Evolutionary conservation across 2,113 vertebrate genomes (phyloP).

Genomic region (Madoqua kirkii): DNA sequence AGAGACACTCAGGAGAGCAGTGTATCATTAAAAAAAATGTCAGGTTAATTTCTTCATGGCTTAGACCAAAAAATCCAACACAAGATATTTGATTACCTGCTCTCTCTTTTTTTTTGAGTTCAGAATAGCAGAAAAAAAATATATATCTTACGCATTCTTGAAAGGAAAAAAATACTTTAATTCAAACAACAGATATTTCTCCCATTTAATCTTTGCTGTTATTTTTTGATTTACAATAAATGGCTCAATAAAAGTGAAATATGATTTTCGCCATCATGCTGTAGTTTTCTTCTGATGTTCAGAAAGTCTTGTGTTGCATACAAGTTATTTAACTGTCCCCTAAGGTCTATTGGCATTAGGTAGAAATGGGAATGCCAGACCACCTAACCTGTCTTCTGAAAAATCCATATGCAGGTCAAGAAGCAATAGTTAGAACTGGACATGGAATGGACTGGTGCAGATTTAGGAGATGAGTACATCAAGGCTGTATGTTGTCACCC

Average conservation of each 20-base stretch:
- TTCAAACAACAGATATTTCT: conserved; percentile 26
- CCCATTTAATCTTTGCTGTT: conserved; percentile 43
- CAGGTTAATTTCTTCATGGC: conserved; percentile 19
- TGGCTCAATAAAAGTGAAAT: conserved; percentile 65
- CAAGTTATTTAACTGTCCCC: conserved; percentile 51
- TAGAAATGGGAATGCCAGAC: background rate
- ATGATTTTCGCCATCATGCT: background rate
- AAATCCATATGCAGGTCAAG: too few species aligned
- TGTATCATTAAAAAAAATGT: conserved; percentile 16
- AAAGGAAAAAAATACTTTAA: conserved; percentile 37
- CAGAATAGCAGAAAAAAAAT: background rate
- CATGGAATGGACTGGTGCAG: too few species aligned
- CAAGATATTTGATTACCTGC: background rate
- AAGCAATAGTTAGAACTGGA: too few species aligned
- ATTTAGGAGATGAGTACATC: too few species aligned
- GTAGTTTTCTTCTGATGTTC: conserved; percentile 47
- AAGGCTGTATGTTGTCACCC: too few species aligned
- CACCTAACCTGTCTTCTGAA: background rate
- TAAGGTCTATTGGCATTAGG: conserved; percentile 41
- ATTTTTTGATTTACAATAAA: conserved; percentile 63
- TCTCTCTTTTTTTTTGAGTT: background rate
- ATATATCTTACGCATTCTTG: background rate
- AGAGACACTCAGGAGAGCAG: background rate
- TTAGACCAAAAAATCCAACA: background rate
- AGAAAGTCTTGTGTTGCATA: conserved; percentile 24